These are phyloP conservation scores for Salvator merianae DNA, from an alignment of 2,113 vertebrate species.

Conservation along the genomic window DNA sequence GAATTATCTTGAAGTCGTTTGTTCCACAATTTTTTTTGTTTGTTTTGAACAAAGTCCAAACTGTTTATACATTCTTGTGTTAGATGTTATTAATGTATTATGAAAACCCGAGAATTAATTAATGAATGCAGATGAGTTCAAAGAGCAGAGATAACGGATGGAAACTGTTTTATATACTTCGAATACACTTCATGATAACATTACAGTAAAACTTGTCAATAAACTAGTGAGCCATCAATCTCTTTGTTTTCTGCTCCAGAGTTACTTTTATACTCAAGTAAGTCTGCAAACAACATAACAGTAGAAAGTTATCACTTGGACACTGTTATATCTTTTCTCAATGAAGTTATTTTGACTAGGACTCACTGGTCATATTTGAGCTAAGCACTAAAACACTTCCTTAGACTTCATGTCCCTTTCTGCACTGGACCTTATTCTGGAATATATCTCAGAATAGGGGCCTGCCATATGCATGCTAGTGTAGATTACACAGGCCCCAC, in stretches of 20 bases:
- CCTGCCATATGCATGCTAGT: too few relatives aligned
- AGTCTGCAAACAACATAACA: background rate
- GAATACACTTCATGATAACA: background rate
- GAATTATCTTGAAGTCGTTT: too few relatives aligned
- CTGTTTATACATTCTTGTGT: background rate
- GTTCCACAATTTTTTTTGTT: background rate
- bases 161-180: constrained; percentile 5
- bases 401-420: too few relatives aligned
- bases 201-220: background rate
- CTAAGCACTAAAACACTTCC: too few relatives aligned
- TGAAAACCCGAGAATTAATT: constrained; percentile 4
- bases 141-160: background rate
- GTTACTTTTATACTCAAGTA: accelerated
- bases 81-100: background rate
- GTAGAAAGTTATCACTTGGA: too few relatives aligned
- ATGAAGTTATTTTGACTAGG: too few relatives aligned
- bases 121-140: constrained; percentile 14
- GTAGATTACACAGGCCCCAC: too few relatives aligned
- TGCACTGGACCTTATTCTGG: too few relatives aligned
- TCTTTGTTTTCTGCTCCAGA: background rate
- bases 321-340: too few relatives aligned
- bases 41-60: background rate
- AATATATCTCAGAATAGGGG: too few relatives aligned
- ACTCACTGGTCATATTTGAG: too few relatives aligned
- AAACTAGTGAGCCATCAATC: background rate